A percentile compares a stretch with the other conserved stretches of the same genome.
phyloP scores from a whole-genome alignment of 2,797 vertebrate species.

The Anas flavirostris region DNA sequence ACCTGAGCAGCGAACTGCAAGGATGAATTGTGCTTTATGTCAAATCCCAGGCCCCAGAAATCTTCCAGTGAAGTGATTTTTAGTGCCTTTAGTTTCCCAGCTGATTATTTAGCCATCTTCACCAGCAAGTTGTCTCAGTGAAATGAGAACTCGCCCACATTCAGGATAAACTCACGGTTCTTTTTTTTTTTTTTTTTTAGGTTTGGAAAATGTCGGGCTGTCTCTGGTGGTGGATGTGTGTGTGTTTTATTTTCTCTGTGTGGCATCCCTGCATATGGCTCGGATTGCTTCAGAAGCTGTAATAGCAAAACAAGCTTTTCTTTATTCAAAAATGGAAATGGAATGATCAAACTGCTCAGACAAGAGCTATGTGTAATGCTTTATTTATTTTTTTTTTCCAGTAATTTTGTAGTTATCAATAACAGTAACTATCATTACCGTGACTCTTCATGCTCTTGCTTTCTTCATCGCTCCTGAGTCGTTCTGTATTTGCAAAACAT shows the following conservation, averaged over 20 bases:
- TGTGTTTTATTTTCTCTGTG: conserved; percentile 35
- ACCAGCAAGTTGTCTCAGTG: conserved; percentile 39
- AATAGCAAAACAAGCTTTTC: conserved; percentile 45
- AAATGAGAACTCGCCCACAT: conserved; percentile 51
- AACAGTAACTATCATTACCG: not conserved
- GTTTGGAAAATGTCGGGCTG: conserved; percentile 27
- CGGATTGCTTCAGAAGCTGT: conserved; percentile 10
- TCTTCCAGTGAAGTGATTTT: not conserved
- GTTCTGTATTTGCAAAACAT: not conserved
- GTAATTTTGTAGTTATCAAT: not conserved
- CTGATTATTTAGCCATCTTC: conserved; percentile 36
- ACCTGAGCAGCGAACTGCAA: not conserved
- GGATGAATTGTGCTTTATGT: not conserved
- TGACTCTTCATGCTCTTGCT: not conserved
- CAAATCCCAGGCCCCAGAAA: not conserved
- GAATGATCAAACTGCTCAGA: conserved; percentile 20
- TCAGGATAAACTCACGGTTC: conserved; percentile 27
- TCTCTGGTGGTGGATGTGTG: conserved; percentile 45
- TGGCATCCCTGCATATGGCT: conserved; percentile 61
- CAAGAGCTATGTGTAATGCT: not conserved
- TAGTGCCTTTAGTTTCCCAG: not conserved
- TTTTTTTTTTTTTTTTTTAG: not conserved
- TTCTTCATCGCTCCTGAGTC: not conserved
- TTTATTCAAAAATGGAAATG: conserved; percentile 46
- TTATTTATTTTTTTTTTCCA: not conserved